phyloP scores from a whole-genome alignment of 2,113 vertebrate genomes.

The Vidua macroura region DNA sequence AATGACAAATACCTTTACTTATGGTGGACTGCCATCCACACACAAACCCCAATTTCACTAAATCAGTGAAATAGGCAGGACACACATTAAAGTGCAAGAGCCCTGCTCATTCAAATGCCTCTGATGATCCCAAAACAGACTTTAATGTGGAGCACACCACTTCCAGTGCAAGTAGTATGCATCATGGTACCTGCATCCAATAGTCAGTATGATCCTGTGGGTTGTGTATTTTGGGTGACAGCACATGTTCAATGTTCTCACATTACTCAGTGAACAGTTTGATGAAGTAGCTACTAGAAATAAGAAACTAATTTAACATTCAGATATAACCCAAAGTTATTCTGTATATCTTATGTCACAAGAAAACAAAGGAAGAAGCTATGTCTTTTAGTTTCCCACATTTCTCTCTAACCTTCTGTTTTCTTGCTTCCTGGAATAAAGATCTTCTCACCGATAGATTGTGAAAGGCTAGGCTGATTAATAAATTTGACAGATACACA shows the following conservation, averaged over 20 bases:
- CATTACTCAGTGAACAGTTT: background rate
- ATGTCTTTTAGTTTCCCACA: background rate
- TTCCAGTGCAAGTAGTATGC: background rate
- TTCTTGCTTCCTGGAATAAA: background rate
- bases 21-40: background rate
- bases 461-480: background rate
- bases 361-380: background rate
- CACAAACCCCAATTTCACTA: background rate
- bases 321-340: background rate
- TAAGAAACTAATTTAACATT: background rate
- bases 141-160: background rate
- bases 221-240: background rate
- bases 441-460: background rate
- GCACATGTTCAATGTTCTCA: background rate
- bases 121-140: background rate
- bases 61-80: background rate
- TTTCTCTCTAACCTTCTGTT: background rate
- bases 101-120: background rate
- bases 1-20: accelerated
- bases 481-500: background rate
- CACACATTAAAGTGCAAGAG: background rate
- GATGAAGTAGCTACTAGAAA: background rate
- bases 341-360: background rate
- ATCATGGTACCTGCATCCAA: background rate
- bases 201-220: no score